Evolutionary conservation across 2,888 invertebrate genomes (phyloP), one percentile per base, ranked within the genome.

Genomic region (Nomada ferruginata): DNA sequence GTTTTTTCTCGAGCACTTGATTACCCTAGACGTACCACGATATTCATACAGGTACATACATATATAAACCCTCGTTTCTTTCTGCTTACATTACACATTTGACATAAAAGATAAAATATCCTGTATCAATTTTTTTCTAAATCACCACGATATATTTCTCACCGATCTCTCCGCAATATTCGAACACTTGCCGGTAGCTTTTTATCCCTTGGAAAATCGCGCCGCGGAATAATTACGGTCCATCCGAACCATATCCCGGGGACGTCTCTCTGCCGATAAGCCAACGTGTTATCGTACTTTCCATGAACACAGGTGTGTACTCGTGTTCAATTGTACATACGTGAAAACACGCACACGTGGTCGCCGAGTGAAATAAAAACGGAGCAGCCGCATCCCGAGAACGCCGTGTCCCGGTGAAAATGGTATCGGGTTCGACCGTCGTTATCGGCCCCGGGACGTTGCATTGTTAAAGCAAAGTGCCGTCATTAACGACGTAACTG

Each of bases 401-500:
- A 61, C 76, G 55, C 50, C 42, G 15, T 74, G 76, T 66, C 53
- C 66, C 68, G 36, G 23, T 59, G 82, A 82, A 79, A 82, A 79
- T 75, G 75, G 70, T 60, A 84, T 77, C 84, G 73, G 66, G 52
- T 60, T 72, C 55, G 79, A 61, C 36, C 74, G 52, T 23, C 44
- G 72, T 84, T 85, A 85, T 84, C 85, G 76, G 36, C 1, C 26
- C n/a, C 26, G 26, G 70, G 64, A 74, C 74, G 26, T 81, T 85
- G 70, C 78, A 82, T 73, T 78, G 77, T 82, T 68, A 53, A 76
- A 61, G 69, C 73, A 71, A 72, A 84, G 74, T 76, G 69, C 50
- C 44, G 77, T 83, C 83, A 77, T 84, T 83, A 84, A 71, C 76
- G 74, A 64, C 64, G 74, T 83, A 70, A 83, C 75, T 60, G 61